Percentiles rank a stretch among this genome's conserved stretches.
Evolutionary conservation across 2,113 vertebrate species (phyloP).

Genomic region (Ardeotis arabs): DNA sequence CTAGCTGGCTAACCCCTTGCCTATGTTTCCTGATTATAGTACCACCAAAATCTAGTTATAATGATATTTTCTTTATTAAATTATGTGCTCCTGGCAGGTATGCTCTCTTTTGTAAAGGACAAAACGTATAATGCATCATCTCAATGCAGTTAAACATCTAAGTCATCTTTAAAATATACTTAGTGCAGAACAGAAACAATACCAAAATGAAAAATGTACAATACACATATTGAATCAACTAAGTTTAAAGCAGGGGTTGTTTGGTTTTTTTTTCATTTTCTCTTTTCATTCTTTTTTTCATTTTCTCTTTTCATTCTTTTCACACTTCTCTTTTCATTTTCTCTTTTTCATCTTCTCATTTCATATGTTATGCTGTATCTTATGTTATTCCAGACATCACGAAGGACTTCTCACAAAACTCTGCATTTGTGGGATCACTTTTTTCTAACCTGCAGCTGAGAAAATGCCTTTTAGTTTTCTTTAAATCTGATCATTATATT

Average conservation of each 20-base stretch:
- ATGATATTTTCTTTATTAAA: conserved; percentile 52
- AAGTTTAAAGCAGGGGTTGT: background rate
- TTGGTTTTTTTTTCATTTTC: background rate
- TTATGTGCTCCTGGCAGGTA: conserved; percentile 24
- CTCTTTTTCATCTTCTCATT: conserved; percentile 20
- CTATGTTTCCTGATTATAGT: conserved; percentile 29
- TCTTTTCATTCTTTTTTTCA: conserved; percentile 1
- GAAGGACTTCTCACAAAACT: conserved; percentile 54
- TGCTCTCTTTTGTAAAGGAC: conserved; percentile 24
- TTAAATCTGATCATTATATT: conserved; percentile 74
- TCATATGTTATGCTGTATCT: conserved; percentile 36
- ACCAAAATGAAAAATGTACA: conserved; percentile 47
- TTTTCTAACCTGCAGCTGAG: conserved; percentile 71
- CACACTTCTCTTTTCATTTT: conserved; percentile 3
- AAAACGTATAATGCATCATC: conserved; percentile 16
- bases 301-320: conserved; percentile 41
- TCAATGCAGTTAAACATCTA: conserved; percentile 10
- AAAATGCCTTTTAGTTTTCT: conserved; percentile 69
- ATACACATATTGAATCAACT: conserved; percentile 1
- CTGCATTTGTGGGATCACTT: conserved; percentile 59
- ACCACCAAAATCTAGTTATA: conserved; percentile 43
- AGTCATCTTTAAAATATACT: conserved; percentile 24
- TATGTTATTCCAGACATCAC: conserved; percentile 25
- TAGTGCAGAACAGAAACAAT: conserved; percentile 35
- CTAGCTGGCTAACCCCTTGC: background rate